Evolutionary conservation across 2,113 vertebrate species (phyloP).

Genomic region (Tachuris rubrigastra): DNA sequence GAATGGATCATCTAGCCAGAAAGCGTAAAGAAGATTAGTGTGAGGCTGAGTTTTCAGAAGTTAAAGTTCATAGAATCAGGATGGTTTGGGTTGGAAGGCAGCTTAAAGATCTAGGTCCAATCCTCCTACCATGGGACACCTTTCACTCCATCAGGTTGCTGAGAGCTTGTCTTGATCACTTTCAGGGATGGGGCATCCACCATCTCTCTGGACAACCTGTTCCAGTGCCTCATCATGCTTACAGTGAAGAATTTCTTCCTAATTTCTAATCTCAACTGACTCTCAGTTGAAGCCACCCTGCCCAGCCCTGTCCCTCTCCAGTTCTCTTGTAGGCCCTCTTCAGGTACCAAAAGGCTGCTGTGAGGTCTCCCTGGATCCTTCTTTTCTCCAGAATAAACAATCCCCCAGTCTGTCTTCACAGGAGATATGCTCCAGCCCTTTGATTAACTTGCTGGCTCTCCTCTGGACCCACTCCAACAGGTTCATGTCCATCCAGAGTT

Average conservation of each 20-base stretch:
- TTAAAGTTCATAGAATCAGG: neutral
- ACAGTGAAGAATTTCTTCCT: neutral
- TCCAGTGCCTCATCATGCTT: neutral
- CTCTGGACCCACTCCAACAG: rapidly evolving
- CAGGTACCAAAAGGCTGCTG: too few relatives aligned
- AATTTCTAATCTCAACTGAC: neutral
- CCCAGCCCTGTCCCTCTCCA: too few relatives aligned
- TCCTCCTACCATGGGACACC: neutral
- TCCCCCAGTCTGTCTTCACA: neutral
- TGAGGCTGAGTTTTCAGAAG: neutral
- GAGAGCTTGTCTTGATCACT: neutral
- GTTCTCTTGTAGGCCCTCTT: too few relatives aligned
- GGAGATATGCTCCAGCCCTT: neutral
- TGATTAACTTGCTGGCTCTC: too few relatives aligned
- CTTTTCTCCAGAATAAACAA: neutral
- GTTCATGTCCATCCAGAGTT: neutral
- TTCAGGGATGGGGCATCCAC: neutral
- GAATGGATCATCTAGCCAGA: neutral
- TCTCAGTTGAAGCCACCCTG: neutral
- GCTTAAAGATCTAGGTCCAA: neutral
- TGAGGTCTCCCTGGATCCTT: neutral
- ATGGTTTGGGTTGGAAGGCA: neutral
- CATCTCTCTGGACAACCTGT: neutral
- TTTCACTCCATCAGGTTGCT: neutral
- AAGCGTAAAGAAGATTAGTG: neutral